Conservation (phyloP, 1,140 invertebrate species). For the Maconellicoccus hirsutus region DNA sequence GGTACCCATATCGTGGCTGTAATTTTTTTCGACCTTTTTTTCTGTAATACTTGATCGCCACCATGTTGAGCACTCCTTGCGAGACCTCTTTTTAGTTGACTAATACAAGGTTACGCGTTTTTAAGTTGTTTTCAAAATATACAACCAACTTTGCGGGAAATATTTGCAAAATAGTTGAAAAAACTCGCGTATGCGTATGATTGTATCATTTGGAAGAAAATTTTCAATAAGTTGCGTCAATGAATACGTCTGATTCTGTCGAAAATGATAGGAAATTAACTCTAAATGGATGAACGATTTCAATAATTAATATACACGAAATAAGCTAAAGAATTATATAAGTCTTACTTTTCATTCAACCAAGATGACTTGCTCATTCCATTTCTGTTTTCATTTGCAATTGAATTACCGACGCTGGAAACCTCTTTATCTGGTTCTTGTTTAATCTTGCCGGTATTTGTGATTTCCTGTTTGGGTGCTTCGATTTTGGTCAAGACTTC, state of each 20-base stretch:
- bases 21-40: neutral
- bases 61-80: neutral
- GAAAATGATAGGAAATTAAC: no score
- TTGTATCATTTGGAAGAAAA: no score
- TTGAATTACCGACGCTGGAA: neutral
- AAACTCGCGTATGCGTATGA: no score
- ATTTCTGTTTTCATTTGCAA: neutral
- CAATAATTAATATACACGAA: no score
- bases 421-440: slow-evolving; percentile 7
- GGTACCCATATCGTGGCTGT: neutral
- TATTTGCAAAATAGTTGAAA: no score
- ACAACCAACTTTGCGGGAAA: no score
- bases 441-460: neutral
- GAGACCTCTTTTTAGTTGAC: neutral
- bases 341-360: slow-evolving; percentile 13
- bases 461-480: slow-evolving; percentile 13
- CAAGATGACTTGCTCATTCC: slow-evolving; percentile 19
- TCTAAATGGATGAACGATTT: no score
- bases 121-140: neutral
- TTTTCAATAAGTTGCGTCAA: no score
- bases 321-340: neutral
- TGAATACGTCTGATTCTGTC: no score
- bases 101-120: neutral
- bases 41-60: neutral
- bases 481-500: neutral